These are phyloP conservation scores for Rhea pennata DNA, from an alignment of 2,113 vertebrate species.

Conservation along the genomic window DNA sequence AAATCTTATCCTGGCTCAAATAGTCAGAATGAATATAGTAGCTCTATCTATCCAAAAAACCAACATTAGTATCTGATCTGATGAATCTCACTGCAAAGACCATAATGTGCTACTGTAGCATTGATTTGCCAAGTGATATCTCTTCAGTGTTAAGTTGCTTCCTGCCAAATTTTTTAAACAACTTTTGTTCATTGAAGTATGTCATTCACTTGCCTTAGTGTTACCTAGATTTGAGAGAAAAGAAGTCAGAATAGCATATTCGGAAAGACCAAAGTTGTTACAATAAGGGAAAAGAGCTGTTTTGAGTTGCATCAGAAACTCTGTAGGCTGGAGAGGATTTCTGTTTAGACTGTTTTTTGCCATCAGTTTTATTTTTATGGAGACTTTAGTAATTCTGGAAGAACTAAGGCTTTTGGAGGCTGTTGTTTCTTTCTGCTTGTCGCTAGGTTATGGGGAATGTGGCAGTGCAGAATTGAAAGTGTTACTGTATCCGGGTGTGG, in stretches of 20 bases:
- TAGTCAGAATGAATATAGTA: neutral
- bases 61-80: neutral
- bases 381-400: neutral
- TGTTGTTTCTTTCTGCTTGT: neutral
- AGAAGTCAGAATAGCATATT: neutral
- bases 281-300: neutral
- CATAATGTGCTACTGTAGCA: neutral
- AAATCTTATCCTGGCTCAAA: neutral
- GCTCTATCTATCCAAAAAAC: neutral
- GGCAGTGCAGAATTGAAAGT: neutral
- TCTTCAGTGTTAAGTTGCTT: neutral
- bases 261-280: neutral
- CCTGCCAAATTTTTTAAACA: neutral
- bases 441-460: neutral
- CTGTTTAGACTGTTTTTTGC: neutral
- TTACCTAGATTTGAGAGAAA: neutral
- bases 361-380: neutral
- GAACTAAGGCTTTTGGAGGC: neutral
- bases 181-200: rapidly evolving
- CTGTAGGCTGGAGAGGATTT: neutral
- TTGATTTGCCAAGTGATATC: neutral
- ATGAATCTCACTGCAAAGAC: neutral
- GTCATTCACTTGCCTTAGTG: neutral
- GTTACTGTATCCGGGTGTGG: neutral
- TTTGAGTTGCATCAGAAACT: neutral